Evolutionary conservation across 2,888 invertebrate species (phyloP).

Genomic region (Brenthis daphne): DNA sequence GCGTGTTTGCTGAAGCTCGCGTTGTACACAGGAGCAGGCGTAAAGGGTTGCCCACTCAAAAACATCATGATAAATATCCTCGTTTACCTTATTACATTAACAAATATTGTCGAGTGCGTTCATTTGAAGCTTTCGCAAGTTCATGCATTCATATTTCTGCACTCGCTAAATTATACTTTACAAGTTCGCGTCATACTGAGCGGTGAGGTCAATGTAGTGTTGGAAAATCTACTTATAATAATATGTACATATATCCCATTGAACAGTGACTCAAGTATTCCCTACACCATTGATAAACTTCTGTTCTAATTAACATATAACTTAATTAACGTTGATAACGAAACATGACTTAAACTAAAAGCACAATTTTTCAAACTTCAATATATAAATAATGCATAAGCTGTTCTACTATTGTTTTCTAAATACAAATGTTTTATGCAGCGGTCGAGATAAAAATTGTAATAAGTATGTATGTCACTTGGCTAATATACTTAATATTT

Average conservation of each 20-base stretch:
- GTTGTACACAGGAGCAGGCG: constrained; percentile 65
- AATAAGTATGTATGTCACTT: constrained; percentile 76
- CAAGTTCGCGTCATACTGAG: constrained; percentile 26
- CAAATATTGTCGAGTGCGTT: constrained; percentile 60
- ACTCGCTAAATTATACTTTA: constrained; percentile 43
- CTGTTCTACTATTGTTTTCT: constrained; percentile 71
- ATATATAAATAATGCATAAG: constrained; percentile 67
- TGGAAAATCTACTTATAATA: no score
- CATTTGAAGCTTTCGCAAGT: constrained; percentile 47
- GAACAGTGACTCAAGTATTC: no score
- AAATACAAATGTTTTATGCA: constrained; percentile 71
- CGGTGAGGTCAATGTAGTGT: no score
- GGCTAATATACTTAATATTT: constrained; percentile 77
- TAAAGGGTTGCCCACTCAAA: constrained; percentile 77
- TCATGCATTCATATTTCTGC: constrained; percentile 39
- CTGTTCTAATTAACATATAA: constrained; percentile 8
- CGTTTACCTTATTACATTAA: constrained; percentile 69
- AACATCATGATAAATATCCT: constrained; percentile 71
- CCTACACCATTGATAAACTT: background rate
- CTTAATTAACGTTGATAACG: constrained; percentile 11
- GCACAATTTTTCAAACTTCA: constrained; percentile 3
- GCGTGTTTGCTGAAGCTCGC: constrained; percentile 68
- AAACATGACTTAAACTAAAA: constrained; percentile 7
- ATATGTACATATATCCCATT: no score
- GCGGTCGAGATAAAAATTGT: constrained; percentile 77